Percentiles rank a stretch among this genome's conserved stretches.
Conservation (phyloP, 2,888 invertebrate genomes). For the Acleris laterana region DNA sequence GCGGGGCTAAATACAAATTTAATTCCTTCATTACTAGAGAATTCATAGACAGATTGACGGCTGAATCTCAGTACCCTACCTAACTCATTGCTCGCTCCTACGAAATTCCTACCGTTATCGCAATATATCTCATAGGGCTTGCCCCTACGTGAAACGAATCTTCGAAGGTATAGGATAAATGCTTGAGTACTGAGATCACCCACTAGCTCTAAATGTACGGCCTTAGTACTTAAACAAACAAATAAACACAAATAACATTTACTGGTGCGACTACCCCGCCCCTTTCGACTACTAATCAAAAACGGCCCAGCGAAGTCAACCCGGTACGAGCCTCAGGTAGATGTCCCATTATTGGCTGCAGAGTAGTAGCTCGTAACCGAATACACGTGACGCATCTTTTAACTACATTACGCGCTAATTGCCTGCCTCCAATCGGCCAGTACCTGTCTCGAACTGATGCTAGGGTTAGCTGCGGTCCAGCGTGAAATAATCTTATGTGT, state of each 20-base stretch:
- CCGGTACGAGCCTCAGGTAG: not conserved
- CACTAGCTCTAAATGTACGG: slow-evolving; percentile 9
- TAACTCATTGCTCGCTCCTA: slow-evolving; percentile 2
- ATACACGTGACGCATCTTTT: not conserved
- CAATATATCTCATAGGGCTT: not conserved
- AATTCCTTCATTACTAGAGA: not conserved
- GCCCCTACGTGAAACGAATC: not conserved
- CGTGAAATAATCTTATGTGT: no score
- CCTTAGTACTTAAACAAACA: not conserved
- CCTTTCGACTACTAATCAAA: not conserved
- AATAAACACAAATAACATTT: not conserved
- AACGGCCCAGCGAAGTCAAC: not conserved
- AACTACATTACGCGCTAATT: not conserved
- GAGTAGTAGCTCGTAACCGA: not conserved
- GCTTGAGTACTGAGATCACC: not conserved
- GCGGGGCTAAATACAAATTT: slow-evolving; percentile 3
- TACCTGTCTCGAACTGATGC: not conserved
- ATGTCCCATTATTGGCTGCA: slow-evolving; percentile 1
- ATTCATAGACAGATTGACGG: slow-evolving; percentile 2
- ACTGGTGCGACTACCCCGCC: not conserved
- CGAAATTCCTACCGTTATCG: not conserved
- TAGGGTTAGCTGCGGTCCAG: no score
- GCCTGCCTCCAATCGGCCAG: not conserved
- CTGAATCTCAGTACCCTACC: slow-evolving; percentile 1
- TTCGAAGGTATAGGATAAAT: not conserved